phyloP scores from a whole-genome alignment of 2,797 vertebrate species.

The Peromyscus aztecus region DNA sequence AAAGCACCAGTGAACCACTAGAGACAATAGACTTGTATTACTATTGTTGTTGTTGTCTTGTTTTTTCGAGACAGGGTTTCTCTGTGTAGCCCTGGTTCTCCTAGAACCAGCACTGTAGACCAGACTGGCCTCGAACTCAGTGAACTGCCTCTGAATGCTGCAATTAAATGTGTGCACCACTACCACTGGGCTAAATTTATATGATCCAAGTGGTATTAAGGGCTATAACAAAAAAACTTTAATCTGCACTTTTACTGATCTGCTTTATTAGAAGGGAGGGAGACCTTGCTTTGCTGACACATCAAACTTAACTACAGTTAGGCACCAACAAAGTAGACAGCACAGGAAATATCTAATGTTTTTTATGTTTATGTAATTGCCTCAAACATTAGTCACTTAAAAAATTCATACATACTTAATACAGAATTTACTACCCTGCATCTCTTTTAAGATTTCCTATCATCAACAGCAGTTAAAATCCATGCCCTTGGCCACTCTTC shows the following conservation, averaged over 20 bases:
- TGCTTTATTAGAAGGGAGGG: conserved; percentile 75
- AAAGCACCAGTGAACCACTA: conserved; percentile 64
- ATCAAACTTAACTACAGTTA: conserved; percentile 78
- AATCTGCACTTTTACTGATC: conserved; percentile 77
- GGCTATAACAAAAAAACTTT: conserved; percentile 78
- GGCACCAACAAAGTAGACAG: conserved; percentile 72
- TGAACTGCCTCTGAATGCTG: neutral
- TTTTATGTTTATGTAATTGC: conserved; percentile 75
- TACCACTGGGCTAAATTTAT: conserved; percentile 59
- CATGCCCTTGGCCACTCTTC: conserved; percentile 31
- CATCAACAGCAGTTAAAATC: conserved; percentile 72
- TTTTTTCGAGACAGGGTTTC: neutral
- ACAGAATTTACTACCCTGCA: conserved; percentile 73
- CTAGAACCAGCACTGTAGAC: neutral
- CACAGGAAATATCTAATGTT: conserved; percentile 79
- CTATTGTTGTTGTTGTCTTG: neutral
- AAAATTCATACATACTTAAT: conserved; percentile 74
- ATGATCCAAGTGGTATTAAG: conserved; percentile 78
- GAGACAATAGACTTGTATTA: conserved; percentile 77
- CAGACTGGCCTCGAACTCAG: neutral
- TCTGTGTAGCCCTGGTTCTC: neutral
- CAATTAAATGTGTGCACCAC: neutral
- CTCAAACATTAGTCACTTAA: conserved; percentile 71
- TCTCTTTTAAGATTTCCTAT: conserved; percentile 78
- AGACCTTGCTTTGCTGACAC: conserved; percentile 70